phyloP scores from a whole-genome alignment of 1,140 invertebrate genomes.

The Procambarus virginalis region DNA sequence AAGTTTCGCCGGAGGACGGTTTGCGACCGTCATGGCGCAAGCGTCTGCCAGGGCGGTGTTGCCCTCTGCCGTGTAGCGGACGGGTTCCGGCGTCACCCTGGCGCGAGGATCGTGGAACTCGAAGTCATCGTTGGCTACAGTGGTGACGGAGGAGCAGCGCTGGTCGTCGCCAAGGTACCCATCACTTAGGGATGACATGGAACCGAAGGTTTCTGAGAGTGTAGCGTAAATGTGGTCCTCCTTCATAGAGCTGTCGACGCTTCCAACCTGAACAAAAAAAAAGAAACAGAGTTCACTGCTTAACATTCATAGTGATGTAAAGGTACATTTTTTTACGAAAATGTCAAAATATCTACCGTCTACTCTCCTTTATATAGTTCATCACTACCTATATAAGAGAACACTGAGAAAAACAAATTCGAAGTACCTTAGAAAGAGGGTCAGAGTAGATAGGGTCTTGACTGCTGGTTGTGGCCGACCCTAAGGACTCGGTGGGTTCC shows the following conservation, averaged over 20 bases:
- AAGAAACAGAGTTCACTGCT: background rate
- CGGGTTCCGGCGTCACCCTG: constrained; percentile 42
- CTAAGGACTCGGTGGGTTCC: constrained; percentile 59
- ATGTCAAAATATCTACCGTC: too few species aligned
- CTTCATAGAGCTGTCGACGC: constrained; percentile 67
- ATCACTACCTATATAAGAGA: too few species aligned
- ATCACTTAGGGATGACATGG: constrained; percentile 72
- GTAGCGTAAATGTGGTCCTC: constrained; percentile 78
- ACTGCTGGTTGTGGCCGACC: constrained; percentile 41
- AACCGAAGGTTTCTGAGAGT: constrained; percentile 74
- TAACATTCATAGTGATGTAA: too few species aligned
- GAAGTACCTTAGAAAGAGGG: constrained; percentile 59
- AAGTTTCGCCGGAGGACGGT: constrained; percentile 33
- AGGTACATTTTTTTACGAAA: too few species aligned
- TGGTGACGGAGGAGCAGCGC: constrained; percentile 77
- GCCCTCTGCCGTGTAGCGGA: constrained; percentile 18
- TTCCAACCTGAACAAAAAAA: constrained; percentile 50
- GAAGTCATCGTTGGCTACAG: constrained; percentile 81
- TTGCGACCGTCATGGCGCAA: constrained; percentile 30
- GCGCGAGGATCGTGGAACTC: constrained; percentile 76
- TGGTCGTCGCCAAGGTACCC: constrained; percentile 69
- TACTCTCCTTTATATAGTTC: too few species aligned
- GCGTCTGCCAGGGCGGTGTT: constrained; percentile 36
- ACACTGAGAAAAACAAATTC: background rate
- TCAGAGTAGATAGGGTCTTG: constrained; percentile 68